Percentiles rank a stretch among this genome's conserved stretches.
These are phyloP conservation scores for Entomobrya proxima DNA, from an alignment of 2,888 invertebrate species.

Conservation along the genomic window DNA sequence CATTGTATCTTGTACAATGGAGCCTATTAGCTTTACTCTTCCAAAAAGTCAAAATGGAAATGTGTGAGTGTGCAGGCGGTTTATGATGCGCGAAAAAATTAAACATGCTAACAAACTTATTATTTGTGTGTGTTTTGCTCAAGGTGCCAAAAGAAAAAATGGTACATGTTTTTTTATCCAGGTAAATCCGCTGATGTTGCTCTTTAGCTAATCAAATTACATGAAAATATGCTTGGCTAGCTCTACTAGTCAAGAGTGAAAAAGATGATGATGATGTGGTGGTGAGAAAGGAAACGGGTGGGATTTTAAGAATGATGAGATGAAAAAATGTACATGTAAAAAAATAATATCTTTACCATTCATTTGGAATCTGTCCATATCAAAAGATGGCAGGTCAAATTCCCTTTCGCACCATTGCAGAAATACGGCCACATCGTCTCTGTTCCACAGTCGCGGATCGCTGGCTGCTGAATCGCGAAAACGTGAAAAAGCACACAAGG, in stretches of 20 bases:
- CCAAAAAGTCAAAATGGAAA: background rate
- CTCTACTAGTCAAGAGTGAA: background rate
- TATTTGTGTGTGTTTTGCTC: background rate
- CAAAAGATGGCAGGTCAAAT: conserved; percentile 93
- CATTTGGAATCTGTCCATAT: conserved; percentile 96
- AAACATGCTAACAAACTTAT: background rate
- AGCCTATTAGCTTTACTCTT: conserved; percentile 2
- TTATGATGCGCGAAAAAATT: background rate
- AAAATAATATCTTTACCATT: conserved; percentile 82
- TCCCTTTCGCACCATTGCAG: conserved; percentile 94
- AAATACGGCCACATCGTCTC: conserved; percentile 92
- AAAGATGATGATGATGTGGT: background rate
- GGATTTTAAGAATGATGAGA: background rate
- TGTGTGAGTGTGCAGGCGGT: conserved; percentile 1
- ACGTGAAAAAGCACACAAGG: conserved; percentile 61
- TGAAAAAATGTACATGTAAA: background rate
- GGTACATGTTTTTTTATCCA: no score
- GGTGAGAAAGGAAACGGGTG: no score
- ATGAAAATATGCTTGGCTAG: background rate
- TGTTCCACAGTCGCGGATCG: conserved; percentile 93
- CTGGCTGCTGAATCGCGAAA: conserved; percentile 80
- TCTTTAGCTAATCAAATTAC: background rate
- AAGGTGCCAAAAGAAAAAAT: no score
- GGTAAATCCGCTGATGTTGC: no score
- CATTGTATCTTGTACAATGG: conserved; percentile 24